Evolutionary conservation across 2,797 vertebrate genomes (phyloP).

Genomic region (Heliangelus exortis): DNA sequence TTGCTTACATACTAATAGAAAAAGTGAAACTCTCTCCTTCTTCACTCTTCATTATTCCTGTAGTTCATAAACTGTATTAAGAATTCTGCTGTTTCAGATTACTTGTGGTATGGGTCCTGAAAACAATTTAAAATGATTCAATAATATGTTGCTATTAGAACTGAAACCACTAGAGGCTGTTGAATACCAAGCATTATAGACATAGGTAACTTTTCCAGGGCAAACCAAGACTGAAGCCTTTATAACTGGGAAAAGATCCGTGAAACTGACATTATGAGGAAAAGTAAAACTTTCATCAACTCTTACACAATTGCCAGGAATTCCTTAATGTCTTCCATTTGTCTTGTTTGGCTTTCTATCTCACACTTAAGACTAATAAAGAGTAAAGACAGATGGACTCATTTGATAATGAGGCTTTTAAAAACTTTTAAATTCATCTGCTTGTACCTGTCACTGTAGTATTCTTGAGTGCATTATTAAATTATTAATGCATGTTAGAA

Average conservation of each 20-base stretch:
- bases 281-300: neutral
- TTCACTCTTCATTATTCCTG: neutral
- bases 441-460: neutral
- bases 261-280: neutral
- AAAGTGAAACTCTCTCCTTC: neutral
- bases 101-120: neutral
- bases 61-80: neutral
- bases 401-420: neutral
- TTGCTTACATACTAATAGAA: neutral
- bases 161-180: slow-evolving; percentile 72
- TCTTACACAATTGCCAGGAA: neutral
- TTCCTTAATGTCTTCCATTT: neutral
- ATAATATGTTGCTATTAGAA: neutral
- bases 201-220: neutral
- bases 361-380: neutral
- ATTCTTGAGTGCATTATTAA: neutral
- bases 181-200: neutral
- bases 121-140: neutral
- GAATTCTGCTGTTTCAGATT: neutral
- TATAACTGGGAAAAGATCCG: neutral
- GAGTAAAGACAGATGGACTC: neutral
- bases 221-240: neutral
- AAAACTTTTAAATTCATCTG: neutral
- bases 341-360: neutral
- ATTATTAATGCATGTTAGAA: neutral